A percentile compares a stretch with the other conserved stretches of the same genome.
These are phyloP conservation scores for Dermolepida albohirtum DNA, from an alignment of 2,888 invertebrate species.

Conservation along the genomic window DNA sequence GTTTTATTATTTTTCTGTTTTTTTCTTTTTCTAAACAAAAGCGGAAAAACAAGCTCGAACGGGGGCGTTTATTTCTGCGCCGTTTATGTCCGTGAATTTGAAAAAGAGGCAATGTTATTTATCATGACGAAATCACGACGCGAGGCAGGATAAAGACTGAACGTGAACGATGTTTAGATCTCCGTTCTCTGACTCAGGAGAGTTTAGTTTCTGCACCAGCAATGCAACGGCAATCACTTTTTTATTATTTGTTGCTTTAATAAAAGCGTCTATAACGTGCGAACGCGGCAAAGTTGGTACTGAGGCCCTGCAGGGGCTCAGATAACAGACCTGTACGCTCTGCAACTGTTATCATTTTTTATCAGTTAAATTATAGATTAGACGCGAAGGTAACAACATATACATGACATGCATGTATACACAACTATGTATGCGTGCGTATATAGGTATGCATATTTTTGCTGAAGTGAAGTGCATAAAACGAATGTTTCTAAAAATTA, in stretches of 20 bases:
- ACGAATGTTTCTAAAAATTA: no score
- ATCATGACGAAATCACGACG: conserved; percentile 38
- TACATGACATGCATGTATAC: conserved; percentile 1
- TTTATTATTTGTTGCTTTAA: conserved; percentile 24
- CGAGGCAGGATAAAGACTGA: conserved; percentile 27
- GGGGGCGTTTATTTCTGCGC: conserved; percentile 1
- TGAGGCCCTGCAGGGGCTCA: conserved; percentile 46
- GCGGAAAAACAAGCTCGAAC: conserved; percentile 17
- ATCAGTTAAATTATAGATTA: conserved; percentile 36
- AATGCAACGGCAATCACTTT: conserved; percentile 41
- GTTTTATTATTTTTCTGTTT: not conserved
- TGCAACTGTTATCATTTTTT: conserved; percentile 40
- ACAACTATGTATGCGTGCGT: not conserved
- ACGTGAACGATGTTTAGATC: conserved; percentile 27
- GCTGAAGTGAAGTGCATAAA: no score
- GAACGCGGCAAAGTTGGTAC: conserved; percentile 44
- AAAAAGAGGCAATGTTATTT: conserved; percentile 22
- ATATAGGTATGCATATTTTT: no score
- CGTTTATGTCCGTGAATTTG: conserved; percentile 23
- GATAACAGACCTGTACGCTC: conserved; percentile 38
- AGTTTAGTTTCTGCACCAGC: conserved; percentile 39
- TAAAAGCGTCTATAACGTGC: conserved; percentile 30
- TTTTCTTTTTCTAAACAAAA: conserved; percentile 16
- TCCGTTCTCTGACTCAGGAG: conserved; percentile 34
- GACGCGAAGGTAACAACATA: conserved; percentile 30